A percentile compares a stretch with the other conserved stretches of the same genome.
Conservation (phyloP, 1,140 invertebrate genomes). For the Achroia grisella region DNA sequence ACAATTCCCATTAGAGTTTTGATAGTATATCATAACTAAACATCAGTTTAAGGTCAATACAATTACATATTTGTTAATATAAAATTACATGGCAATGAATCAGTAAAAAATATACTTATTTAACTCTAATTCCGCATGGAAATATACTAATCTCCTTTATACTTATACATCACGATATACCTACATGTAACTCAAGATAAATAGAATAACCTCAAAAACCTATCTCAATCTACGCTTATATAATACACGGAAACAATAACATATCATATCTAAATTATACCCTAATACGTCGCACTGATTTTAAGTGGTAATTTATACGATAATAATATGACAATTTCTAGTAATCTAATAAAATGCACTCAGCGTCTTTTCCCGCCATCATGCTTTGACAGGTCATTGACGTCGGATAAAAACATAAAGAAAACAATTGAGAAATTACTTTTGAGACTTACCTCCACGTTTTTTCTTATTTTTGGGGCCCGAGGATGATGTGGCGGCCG, state of each 20-base stretch:
- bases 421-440: slow-evolving; percentile 56
- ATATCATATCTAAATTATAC: not conserved
- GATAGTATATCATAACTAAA: too few species aligned
- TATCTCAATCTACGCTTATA: slow-evolving; percentile 3
- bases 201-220: slow-evolving; percentile 6
- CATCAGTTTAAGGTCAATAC: too few species aligned
- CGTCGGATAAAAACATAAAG: slow-evolving; percentile 60
- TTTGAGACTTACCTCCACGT: slow-evolving; percentile 54
- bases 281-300: not conserved
- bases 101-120: too few species aligned
- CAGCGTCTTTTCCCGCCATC: slow-evolving; percentile 62
- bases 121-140: too few species aligned
- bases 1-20: too few species aligned
- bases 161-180: too few species aligned
- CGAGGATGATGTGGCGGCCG: slow-evolving; percentile 37
- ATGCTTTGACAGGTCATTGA: slow-evolving; percentile 70
- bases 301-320: not conserved
- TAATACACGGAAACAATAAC: slow-evolving; percentile 5
- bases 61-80: too few species aligned
- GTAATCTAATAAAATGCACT: slow-evolving; percentile 8
- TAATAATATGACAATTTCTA: not conserved
- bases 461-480: slow-evolving; percentile 67
- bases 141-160: too few species aligned
- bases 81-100: too few species aligned
- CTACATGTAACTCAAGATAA: too few species aligned